These are phyloP conservation scores for Heterotis niloticus DNA, from an alignment of 2,113 vertebrate species.

Conservation along the genomic window DNA sequence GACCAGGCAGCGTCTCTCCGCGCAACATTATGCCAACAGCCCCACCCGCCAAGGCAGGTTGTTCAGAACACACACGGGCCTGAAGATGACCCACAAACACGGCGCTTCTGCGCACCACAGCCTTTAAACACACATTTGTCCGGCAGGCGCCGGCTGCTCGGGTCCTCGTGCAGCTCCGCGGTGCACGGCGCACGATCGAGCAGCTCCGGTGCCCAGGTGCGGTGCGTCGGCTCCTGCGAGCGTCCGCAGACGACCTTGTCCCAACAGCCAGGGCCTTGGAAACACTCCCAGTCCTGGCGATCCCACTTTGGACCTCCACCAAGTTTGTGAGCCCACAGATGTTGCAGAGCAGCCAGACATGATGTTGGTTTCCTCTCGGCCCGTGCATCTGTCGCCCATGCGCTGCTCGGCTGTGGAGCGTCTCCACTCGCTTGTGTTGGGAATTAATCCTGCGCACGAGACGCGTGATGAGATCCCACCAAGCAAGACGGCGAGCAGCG, in stretches of 20 bases:
- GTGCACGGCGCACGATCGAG: constrained; percentile 50
- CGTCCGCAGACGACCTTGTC: constrained; percentile 77
- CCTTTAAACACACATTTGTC: constrained; percentile 66
- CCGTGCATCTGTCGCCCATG: constrained; percentile 50
- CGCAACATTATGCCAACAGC: background rate
- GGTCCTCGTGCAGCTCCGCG: constrained; percentile 56
- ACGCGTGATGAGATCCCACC: no score
- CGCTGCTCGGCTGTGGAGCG: constrained; percentile 20
- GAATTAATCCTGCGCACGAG: background rate
- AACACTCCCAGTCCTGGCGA: constrained; percentile 70
- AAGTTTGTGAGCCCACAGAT: constrained; percentile 75
- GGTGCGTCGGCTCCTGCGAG: constrained; percentile 55
- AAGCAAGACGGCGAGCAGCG: no score
- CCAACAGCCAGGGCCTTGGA: constrained; percentile 72
- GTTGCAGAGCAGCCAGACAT: constrained; percentile 68
- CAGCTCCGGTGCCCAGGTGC: constrained; percentile 57
- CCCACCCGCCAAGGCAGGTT: background rate
- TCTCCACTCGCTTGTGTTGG: background rate
- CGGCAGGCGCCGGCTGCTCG: constrained; percentile 53
- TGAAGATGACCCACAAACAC: constrained; percentile 1
- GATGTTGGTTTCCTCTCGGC: constrained; percentile 59
- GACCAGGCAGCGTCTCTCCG: background rate
- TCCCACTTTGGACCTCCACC: constrained; percentile 70
- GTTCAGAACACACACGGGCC: background rate
- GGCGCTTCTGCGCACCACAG: constrained; percentile 59